Evolutionary conservation across 2,113 vertebrate genomes (phyloP), one percentile per base, ranked within the genome.

Genomic region (Larimichthys polyactis): DNA sequence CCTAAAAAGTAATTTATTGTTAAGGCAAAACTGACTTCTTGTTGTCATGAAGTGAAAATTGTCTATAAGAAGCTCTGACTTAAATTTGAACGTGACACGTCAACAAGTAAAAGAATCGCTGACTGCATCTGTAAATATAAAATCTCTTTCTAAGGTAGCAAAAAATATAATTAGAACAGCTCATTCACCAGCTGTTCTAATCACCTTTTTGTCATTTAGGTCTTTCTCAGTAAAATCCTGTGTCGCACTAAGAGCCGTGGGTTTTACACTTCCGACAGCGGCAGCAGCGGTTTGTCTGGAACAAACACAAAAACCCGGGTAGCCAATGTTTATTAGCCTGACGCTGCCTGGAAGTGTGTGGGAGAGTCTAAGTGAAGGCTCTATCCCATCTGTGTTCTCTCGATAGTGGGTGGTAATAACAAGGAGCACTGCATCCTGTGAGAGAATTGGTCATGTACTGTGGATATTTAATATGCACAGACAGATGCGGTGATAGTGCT

Each of bases 321-420:
- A 64, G 74, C 70, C 22, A 44, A 29, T 59, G 52, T 77, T 72
- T 76, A 66, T 78, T 54, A 52, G 29, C 22, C 64, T 86, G 44
- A 54, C 3, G 11, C 29, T 82, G 76, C 14, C 46, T 74, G 57
- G 32, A 52, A 58, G 60, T 68, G 24, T 63, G 71, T 63, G 68
- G 20, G 49, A 51, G 71, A 43, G 51, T 59, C 66, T 52, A 57
- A 52, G 59, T 72, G 71, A 83, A 62, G 24, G 78, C 59, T 65
- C 17, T 70, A 14, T 75, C 78, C 71, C 48, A 20, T 69, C 46
- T 70, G 51, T 79, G 62, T 43, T 72, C 24, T 55, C 65, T 70
- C 0, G 19, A 66, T 17, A 44, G 78, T 75, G 78, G 60, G 74
- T 67, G 64, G 58, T 48, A 78, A 81, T 78, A 81, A 65, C 68